Evolutionary conservation across 1,140 invertebrate genomes (phyloP).

Genomic region (Apis cerana): DNA sequence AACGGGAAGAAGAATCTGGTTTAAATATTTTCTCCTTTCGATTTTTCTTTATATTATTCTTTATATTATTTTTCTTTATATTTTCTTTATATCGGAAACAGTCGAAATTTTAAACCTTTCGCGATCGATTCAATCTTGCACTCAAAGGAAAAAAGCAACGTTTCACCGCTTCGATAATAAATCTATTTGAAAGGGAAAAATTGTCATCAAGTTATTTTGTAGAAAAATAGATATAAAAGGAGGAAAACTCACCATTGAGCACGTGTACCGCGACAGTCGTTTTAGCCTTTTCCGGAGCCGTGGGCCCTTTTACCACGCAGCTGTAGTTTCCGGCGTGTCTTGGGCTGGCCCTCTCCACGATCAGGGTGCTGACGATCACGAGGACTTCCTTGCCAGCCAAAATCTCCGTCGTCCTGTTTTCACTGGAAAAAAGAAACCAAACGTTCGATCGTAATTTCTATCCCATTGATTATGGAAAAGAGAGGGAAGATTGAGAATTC

Average conservation of each 20-base stretch:
- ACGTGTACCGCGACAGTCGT: constrained; percentile 81
- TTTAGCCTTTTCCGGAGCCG: constrained; percentile 75
- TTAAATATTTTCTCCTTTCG: too few species aligned
- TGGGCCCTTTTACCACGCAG: constrained; percentile 75
- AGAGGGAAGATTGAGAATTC: background rate
- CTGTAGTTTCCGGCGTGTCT: constrained; percentile 84
- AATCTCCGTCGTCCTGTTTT: constrained; percentile 82
- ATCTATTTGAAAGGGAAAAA: background rate
- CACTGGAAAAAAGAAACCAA: constrained; percentile 63
- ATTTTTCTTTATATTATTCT: too few species aligned
- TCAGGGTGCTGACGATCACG: constrained; percentile 82
- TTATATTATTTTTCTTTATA: too few species aligned
- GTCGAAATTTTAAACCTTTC: too few species aligned
- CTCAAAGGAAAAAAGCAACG: background rate
- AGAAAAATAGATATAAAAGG: background rate
- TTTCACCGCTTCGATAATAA: too few species aligned
- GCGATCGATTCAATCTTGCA: background rate
- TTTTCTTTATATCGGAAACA: too few species aligned
- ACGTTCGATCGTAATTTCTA: constrained; percentile 4
- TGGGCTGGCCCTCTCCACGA: constrained; percentile 82
- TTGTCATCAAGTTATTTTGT: too few species aligned
- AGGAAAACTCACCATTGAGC: constrained; percentile 80
- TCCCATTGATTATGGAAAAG: background rate
- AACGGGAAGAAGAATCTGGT: too few species aligned
- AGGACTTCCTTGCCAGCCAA: constrained; percentile 77